Percentiles rank a stretch among this genome's conserved stretches.
Evolutionary conservation across 1,140 invertebrate species (phyloP).

Genomic region (Hylaeus anthracinus): DNA sequence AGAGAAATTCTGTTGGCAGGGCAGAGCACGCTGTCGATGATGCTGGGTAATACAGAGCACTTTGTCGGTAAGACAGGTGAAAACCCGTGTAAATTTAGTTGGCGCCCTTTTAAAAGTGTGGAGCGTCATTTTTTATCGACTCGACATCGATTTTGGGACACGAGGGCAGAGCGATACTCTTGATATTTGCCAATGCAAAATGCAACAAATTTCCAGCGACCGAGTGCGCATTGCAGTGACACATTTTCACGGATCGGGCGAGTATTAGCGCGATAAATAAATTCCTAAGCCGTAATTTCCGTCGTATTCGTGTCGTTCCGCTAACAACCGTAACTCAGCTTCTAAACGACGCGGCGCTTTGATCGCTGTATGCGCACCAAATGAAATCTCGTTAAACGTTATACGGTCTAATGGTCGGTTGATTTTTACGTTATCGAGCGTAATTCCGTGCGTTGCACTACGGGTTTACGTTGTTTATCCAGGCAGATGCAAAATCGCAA

Average conservation of each 20-base stretch:
- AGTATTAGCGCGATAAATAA: conserved; percentile 34
- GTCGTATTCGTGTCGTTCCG: background rate
- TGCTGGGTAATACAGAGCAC: no score
- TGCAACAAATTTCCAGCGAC: background rate
- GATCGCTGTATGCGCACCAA: background rate
- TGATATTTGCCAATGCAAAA: background rate
- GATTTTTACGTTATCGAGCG: background rate
- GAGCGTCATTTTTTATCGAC: no score
- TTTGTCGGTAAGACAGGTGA: no score
- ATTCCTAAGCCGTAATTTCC: background rate
- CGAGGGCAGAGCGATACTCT: no score
- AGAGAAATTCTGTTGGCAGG: no score
- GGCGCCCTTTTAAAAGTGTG: no score
- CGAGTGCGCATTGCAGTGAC: background rate
- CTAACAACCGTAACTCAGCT: conserved; percentile 5
- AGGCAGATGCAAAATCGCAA: background rate
- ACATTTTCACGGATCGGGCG: background rate
- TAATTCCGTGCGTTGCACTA: background rate
- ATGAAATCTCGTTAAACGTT: conserved; percentile 2
- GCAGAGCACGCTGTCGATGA: no score
- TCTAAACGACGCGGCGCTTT: conserved; percentile 15
- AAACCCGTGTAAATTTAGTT: no score
- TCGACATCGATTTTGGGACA: no score
- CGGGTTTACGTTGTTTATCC: background rate
- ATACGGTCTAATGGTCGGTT: background rate